Evolutionary conservation across 2,797 vertebrate species (phyloP).

Genomic region (Atherinosoma microstoma): DNA sequence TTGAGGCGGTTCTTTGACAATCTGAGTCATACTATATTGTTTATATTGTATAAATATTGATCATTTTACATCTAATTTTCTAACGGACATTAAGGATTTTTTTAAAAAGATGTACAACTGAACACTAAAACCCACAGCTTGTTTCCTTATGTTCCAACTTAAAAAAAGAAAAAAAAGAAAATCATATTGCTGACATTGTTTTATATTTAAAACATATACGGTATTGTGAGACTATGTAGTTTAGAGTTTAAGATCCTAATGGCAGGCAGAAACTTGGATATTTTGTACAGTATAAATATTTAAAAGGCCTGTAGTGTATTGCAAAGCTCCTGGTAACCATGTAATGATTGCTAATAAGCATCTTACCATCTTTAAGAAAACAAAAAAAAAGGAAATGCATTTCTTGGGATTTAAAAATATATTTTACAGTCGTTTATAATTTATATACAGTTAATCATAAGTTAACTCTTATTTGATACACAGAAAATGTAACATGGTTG

Average conservation of each 20-base stretch:
- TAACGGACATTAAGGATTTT: slow-evolving; percentile 1
- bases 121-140: slow-evolving; percentile 14
- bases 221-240: slow-evolving; percentile 5
- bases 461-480: background rate
- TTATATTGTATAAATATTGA: slow-evolving; percentile 12
- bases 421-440: background rate
- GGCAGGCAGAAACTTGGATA: background rate
- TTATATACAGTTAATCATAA: background rate
- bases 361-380: background rate
- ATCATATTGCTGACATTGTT: slow-evolving; percentile 13
- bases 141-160: slow-evolving; percentile 7
- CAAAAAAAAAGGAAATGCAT: background rate
- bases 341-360: background rate
- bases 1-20: slow-evolving; percentile 8
- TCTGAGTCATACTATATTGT: slow-evolving; percentile 21
- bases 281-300: slow-evolving; percentile 1
- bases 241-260: background rate
- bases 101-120: background rate
- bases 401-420: background rate
- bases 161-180: background rate
- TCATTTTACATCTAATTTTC: slow-evolving; percentile 5
- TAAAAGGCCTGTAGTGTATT: background rate
- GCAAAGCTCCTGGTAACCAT: background rate
- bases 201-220: slow-evolving; percentile 8
- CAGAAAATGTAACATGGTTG: background rate